phyloP scores from a whole-genome alignment of 2,113 vertebrate genomes.

The Lampris incognitus region DNA sequence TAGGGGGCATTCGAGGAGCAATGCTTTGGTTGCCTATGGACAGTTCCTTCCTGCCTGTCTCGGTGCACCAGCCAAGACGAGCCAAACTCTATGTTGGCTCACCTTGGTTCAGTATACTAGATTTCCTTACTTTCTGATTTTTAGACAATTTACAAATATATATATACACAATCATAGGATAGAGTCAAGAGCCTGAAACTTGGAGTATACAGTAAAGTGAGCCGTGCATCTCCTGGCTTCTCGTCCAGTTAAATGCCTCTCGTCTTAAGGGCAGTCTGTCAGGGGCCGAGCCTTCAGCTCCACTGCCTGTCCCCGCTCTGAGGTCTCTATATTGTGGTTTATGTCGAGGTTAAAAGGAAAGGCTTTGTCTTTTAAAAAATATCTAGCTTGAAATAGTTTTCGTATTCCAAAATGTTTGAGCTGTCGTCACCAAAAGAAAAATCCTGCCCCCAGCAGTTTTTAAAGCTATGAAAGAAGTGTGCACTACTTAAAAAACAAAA shows the following conservation, averaged over 20 bases:
- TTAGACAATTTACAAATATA: slow-evolving; percentile 16
- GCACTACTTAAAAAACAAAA: slow-evolving; percentile 86
- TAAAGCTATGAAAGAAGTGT: slow-evolving; percentile 94
- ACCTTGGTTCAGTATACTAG: too few relatives aligned
- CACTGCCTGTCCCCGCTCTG: slow-evolving; percentile 75
- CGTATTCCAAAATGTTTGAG: slow-evolving; percentile 50
- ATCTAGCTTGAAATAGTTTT: slow-evolving; percentile 87
- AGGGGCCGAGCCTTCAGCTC: slow-evolving; percentile 34
- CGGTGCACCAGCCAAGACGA: slow-evolving; percentile 14
- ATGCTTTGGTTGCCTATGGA: neutral
- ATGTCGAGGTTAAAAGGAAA: slow-evolving; percentile 87
- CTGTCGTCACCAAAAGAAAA: slow-evolving; percentile 73
- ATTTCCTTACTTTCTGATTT: neutral
- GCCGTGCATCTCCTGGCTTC: slow-evolving; percentile 31
- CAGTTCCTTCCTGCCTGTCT: slow-evolving; percentile 1
- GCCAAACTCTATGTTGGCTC: neutral
- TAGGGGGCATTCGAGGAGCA: neutral
- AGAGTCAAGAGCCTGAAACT: slow-evolving; percentile 25
- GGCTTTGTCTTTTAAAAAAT: slow-evolving; percentile 78
- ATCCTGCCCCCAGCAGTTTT: slow-evolving; percentile 86
- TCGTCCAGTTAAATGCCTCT: slow-evolving; percentile 26
- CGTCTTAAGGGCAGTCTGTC: slow-evolving; percentile 9
- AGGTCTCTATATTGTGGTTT: slow-evolving; percentile 91
- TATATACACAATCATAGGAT: slow-evolving; percentile 1
- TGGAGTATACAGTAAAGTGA: slow-evolving; percentile 32